Conservation (phyloP, 2,888 invertebrate genomes). For the Conus canariensis region DNA sequence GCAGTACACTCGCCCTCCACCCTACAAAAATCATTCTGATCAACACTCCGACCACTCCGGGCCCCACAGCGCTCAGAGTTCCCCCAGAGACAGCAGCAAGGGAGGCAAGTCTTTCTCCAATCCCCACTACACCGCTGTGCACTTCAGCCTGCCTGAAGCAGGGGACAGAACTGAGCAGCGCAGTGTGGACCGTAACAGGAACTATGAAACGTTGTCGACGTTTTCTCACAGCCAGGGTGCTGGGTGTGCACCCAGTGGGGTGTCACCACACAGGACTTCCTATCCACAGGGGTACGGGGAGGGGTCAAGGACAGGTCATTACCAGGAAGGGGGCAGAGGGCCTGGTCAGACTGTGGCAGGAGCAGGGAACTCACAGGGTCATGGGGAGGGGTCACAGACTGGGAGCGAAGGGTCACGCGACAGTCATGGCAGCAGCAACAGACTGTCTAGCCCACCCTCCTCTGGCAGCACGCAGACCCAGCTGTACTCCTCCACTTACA, state of each 20-base stretch:
- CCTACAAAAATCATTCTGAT: constrained; percentile 52
- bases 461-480: neutral
- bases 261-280: neutral
- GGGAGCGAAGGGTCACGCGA: neutral
- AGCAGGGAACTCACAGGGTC: neutral
- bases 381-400: neutral
- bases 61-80: constrained; percentile 34
- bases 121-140: constrained; percentile 36
- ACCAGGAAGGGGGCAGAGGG: neutral
- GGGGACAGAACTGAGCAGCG: constrained; percentile 9
- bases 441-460: neutral
- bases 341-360: neutral
- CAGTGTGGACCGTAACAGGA: neutral
- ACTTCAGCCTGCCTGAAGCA: neutral
- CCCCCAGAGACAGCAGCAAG: constrained; percentile 27
- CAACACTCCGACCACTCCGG: constrained; percentile 42
- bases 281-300: neutral
- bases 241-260: neutral
- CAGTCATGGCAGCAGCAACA: neutral
- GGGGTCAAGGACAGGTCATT: neutral
- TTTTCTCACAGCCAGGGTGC: neutral
- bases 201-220: constrained; percentile 14
- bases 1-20: constrained; percentile 60
- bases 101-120: constrained; percentile 34
- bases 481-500: neutral